Percentiles rank a stretch among this genome's conserved stretches.
Evolutionary conservation across 2,797 vertebrate species (phyloP).

Genomic region (Micropoecilia bifurca): DNA sequence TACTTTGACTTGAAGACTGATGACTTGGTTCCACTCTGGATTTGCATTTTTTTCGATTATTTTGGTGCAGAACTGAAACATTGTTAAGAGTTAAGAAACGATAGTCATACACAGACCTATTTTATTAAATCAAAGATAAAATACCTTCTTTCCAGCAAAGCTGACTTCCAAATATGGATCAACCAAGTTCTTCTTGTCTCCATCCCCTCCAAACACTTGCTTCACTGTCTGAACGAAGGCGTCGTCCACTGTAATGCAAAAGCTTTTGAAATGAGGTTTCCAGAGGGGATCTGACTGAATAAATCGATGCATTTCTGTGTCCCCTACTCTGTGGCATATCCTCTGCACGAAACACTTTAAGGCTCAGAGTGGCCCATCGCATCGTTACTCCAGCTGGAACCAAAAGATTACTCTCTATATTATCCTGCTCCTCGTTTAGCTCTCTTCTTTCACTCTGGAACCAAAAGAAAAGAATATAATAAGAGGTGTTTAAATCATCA

Average conservation of each 20-base stretch:
- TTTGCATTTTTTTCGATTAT: constrained; percentile 96
- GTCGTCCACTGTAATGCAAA: constrained; percentile 90
- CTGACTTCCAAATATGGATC: constrained; percentile 96
- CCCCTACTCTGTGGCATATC: constrained; percentile 94
- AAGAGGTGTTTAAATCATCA: neutral
- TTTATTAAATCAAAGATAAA: neutral
- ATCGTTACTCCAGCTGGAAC: constrained; percentile 90
- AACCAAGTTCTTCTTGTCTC: constrained; percentile 95
- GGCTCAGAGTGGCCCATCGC: constrained; percentile 87
- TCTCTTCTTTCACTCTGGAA: constrained; percentile 86
- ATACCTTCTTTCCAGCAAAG: constrained; percentile 97
- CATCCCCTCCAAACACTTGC: constrained; percentile 89
- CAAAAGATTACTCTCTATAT: constrained; percentile 93
- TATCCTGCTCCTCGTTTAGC: constrained; percentile 85
- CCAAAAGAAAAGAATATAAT: constrained; percentile 1
- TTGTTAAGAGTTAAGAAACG: constrained; percentile 16
- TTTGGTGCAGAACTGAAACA: constrained; percentile 87
- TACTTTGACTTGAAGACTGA: constrained; percentile 96
- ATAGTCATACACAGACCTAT: neutral
- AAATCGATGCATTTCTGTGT: neutral
- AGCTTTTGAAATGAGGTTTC: neutral
- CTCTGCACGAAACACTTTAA: constrained; percentile 95
- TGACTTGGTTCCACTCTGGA: constrained; percentile 95
- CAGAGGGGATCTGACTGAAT: neutral
- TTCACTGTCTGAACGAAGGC: constrained; percentile 92